Conservation (phyloP, 2,888 invertebrate species). For the Brachypalpus laphriformis region DNA sequence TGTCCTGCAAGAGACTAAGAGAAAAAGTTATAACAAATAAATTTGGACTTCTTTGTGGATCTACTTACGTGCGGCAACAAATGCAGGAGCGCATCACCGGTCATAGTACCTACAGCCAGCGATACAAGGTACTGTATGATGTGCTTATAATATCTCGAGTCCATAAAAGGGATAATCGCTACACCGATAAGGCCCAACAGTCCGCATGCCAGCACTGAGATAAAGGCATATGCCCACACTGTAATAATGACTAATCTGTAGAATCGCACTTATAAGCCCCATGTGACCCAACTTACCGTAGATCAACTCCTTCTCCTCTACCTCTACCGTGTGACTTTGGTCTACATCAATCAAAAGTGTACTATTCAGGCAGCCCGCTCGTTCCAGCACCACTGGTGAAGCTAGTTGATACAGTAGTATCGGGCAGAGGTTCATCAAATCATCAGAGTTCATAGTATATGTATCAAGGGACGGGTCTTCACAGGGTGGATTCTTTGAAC, state of each 20-base stretch:
- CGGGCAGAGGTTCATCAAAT: slow-evolving; percentile 85
- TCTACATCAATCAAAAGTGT: slow-evolving; percentile 77
- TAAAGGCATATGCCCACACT: slow-evolving; percentile 93
- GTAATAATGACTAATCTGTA: neutral
- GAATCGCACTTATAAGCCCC: neutral
- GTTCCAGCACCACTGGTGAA: slow-evolving; percentile 84
- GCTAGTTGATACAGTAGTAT: slow-evolving; percentile 87
- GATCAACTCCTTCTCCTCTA: slow-evolving; percentile 76
- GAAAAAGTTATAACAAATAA: neutral
- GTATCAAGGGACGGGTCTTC: slow-evolving; percentile 32
- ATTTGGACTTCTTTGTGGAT: neutral
- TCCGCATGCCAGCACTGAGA: slow-evolving; percentile 92
- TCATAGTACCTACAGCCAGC: slow-evolving; percentile 94
- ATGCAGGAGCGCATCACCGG: slow-evolving; percentile 96
- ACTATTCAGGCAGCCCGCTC: slow-evolving; percentile 85
- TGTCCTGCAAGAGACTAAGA: slow-evolving; percentile 80
- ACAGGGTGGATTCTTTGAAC: slow-evolving; percentile 29
- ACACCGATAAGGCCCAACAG: slow-evolving; percentile 94
- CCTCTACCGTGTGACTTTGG: slow-evolving; percentile 63
- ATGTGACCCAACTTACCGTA: slow-evolving; percentile 76
- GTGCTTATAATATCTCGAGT: slow-evolving; percentile 93
- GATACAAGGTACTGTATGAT: slow-evolving; percentile 96
- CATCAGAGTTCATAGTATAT: slow-evolving; percentile 76
- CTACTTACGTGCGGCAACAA: slow-evolving; percentile 92
- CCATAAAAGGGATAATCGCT: slow-evolving; percentile 95